phyloP scores from a whole-genome alignment of 2,888 invertebrate genomes.

The Busseola fusca region DNA sequence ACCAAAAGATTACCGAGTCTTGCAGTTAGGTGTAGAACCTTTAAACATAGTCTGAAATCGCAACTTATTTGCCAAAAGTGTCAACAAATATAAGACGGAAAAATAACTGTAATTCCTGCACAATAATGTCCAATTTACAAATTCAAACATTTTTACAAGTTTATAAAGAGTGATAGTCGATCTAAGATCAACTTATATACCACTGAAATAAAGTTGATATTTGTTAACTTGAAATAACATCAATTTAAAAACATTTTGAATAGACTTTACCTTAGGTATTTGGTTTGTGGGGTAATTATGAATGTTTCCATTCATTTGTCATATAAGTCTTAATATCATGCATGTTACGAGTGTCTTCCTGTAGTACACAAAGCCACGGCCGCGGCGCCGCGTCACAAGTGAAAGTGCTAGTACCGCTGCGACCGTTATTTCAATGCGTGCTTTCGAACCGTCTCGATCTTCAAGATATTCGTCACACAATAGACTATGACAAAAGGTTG shows the following conservation, averaged over 20 bases:
- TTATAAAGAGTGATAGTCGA: too few species aligned
- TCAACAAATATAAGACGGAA: too few species aligned
- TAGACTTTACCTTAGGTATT: neutral
- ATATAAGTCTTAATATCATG: neutral
- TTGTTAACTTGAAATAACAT: too few species aligned
- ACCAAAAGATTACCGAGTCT: neutral
- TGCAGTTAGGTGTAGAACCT: neutral
- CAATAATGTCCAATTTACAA: too few species aligned
- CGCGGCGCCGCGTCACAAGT: slow-evolving; percentile 15
- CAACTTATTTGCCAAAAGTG: too few species aligned
- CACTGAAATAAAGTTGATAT: too few species aligned
- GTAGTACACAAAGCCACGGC: neutral
- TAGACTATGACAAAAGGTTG: neutral
- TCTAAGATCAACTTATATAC: too few species aligned
- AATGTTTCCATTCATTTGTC: neutral
- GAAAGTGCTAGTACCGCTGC: slow-evolving; percentile 26
- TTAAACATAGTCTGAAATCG: neutral
- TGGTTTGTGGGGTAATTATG: neutral
- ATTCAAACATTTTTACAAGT: too few species aligned
- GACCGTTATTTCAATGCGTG: slow-evolving; percentile 2
- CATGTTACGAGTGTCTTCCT: neutral
- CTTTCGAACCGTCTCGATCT: slow-evolving; percentile 4
- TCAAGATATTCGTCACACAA: neutral
- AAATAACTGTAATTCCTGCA: too few species aligned
- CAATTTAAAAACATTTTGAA: too few species aligned